Base-by-base conservation (phyloP, 2,888 invertebrate species). In the Meloe dianella region DNA sequence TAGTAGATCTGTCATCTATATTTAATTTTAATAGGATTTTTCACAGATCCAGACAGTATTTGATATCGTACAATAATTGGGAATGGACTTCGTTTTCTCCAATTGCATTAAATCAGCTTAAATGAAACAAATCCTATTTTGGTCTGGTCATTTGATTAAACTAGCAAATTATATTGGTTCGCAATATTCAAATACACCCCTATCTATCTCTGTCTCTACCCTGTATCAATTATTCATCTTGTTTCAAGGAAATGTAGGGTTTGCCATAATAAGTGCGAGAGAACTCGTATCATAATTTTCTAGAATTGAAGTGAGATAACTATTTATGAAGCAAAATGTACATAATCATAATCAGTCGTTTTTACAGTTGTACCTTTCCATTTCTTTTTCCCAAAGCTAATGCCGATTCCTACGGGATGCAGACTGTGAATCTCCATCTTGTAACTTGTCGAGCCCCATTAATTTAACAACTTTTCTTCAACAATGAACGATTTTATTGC, bases 171-270 rank as follows among this genome's bases (percentile, higher is more conserved):
- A 9, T 20, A 47, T 47, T 20, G 47, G 8, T 20, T 47, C 20
- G 9, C 47, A 47, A 47, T 47, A 47, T 47, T 47, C 8, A 35
- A 35, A 35, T 35, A n/a, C 35, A 35, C 27, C 27, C 7, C 35
- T 14, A 35, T 35, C 7, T 7, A 62, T 64, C 61, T 61, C 64
- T 61, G 61, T 62, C 51, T 61, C 64, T 51, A 60, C 57, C n/a
- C n/a, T n/a, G n/a, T n/a, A n/a, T n/a, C n/a, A n/a, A n/a, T n/a
- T n/a, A n/a, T n/a, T n/a, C n/a, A n/a, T n/a, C n/a, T n/a, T n/a
- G n/a, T n/a, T n/a, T n/a, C n/a, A n/a, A n/a, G n/a, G n/a, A n/a
- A n/a, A n/a, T n/a, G n/a, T n/a, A n/a, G n/a, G n/a, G n/a, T n/a
- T n/a, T n/a, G n/a, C n/a, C n/a, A n/a, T n/a, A n/a, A n/a, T n/a